Conservation (phyloP, 2,888 invertebrate genomes). For the Liopterus haemorrhoidalis region DNA sequence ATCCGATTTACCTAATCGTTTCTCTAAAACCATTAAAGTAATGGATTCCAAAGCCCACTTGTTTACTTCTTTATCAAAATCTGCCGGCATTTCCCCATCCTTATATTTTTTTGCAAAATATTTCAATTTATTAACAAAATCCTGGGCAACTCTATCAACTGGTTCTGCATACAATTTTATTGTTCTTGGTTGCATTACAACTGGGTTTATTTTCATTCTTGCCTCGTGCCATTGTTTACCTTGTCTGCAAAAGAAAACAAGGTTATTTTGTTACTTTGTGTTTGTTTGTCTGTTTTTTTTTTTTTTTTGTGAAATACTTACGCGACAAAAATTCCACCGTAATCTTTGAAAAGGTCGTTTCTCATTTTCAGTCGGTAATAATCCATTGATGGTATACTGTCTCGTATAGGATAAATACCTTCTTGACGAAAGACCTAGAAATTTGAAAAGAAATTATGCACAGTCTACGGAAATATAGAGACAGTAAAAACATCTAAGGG, state of each 20-base stretch:
- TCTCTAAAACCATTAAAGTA: constrained; percentile 44
- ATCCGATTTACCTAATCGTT: constrained; percentile 38
- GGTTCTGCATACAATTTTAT: constrained; percentile 36
- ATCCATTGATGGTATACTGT: constrained; percentile 43
- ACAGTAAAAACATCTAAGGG: too few relatives aligned
- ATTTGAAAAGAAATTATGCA: too few relatives aligned
- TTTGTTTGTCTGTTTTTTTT: too few relatives aligned
- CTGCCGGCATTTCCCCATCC: constrained; percentile 35
- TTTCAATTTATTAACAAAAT: constrained; percentile 34
- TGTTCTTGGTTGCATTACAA: constrained; percentile 50
- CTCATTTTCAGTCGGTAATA: constrained; percentile 45
- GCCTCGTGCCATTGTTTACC: constrained; percentile 53
- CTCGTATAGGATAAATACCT: constrained; percentile 44
- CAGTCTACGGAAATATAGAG: too few relatives aligned
- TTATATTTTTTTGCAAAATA: constrained; percentile 26
- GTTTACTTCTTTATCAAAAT: constrained; percentile 52
- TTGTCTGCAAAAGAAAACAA: constrained; percentile 46
- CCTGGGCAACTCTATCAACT: constrained; percentile 38
- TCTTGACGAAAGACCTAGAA: constrained; percentile 46
- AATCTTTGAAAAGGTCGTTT: constrained; percentile 42
- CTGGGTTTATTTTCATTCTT: constrained; percentile 49
- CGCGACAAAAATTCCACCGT: constrained; percentile 40
- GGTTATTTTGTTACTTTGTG: too few relatives aligned
- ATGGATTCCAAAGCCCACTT: constrained; percentile 60
- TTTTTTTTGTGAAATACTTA: too few relatives aligned